These are phyloP conservation scores for Chrysogorgia sp. DNA, from an alignment of 92 coral and sea anemone species.

Conservation along the genomic window DNA sequence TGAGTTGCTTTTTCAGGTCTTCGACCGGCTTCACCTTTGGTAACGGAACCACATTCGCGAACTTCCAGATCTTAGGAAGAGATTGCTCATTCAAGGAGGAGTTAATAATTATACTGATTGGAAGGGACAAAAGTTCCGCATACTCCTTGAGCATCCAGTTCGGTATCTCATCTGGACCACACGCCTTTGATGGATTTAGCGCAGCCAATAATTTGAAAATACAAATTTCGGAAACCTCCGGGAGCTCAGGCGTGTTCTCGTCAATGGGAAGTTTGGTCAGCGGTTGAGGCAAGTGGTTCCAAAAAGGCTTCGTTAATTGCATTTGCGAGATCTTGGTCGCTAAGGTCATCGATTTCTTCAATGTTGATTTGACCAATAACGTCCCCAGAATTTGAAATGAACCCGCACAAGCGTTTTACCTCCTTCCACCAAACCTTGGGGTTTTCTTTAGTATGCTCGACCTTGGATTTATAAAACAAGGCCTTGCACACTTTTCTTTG, in stretches of 20 bases:
- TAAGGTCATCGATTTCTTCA: conserved; percentile 32
- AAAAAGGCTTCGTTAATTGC: conserved; percentile 54
- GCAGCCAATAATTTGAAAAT: too few relatives aligned
- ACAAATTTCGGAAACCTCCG: conserved; percentile 19
- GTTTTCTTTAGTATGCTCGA: conserved; percentile 59
- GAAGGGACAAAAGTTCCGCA: too few relatives aligned
- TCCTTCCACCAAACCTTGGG: conserved; percentile 61
- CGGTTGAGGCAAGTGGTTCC: conserved; percentile 54
- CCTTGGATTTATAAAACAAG: conserved; percentile 43
- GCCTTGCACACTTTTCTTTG: conserved; percentile 43
- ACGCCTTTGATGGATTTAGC: too few relatives aligned
- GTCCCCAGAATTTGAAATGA: conserved; percentile 20
- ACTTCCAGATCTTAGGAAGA: too few relatives aligned
- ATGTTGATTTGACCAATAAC: conserved; percentile 42
- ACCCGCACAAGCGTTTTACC: conserved; percentile 59
- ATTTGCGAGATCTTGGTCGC: conserved; percentile 41
- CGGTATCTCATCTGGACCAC: too few relatives aligned
- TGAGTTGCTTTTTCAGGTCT: too few relatives aligned
- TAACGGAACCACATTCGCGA: too few relatives aligned
- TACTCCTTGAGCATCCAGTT: too few relatives aligned
- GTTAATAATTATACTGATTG: too few relatives aligned
- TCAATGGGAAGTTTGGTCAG: conserved; percentile 15
- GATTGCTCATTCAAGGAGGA: too few relatives aligned
- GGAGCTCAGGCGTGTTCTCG: conserved; percentile 11
- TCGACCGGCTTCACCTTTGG: too few relatives aligned